Evolutionary conservation across 1,140 invertebrate genomes (phyloP).

Genomic region (Hestina assimilis): DNA sequence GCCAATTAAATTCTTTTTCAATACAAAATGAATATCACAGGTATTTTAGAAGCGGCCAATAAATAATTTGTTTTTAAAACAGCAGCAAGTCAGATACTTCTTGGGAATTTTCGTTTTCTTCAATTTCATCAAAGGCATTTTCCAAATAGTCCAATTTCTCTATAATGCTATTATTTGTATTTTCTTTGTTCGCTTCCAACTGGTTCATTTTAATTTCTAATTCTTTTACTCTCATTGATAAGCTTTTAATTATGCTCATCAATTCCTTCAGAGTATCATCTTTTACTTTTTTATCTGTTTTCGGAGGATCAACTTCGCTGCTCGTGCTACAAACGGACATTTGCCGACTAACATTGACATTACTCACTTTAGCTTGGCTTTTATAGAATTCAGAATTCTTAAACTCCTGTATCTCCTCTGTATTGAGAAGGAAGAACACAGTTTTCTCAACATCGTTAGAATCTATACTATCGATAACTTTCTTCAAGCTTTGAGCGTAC

Average conservation of each 20-base stretch:
- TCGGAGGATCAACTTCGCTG: background rate
- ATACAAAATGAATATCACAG: too few species aligned
- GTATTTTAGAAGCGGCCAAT: too few species aligned
- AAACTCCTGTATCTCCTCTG: slow-evolving; percentile 41
- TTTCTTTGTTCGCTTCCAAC: slow-evolving; percentile 1
- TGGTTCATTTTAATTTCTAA: slow-evolving; percentile 6
- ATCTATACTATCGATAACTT: slow-evolving; percentile 40
- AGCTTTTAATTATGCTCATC: slow-evolving; percentile 15
- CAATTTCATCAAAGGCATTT: background rate
- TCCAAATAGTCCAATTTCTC: too few species aligned
- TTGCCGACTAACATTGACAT: slow-evolving; percentile 1
- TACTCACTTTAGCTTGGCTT: slow-evolving; percentile 9
- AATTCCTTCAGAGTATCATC: slow-evolving; percentile 21
- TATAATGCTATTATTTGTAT: background rate
- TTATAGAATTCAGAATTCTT: slow-evolving; percentile 48
- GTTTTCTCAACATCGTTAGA: slow-evolving; percentile 46
- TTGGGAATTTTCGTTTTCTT: too few species aligned
- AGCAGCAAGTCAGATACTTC: too few species aligned
- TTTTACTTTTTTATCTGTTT: background rate
- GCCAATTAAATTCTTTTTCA: too few species aligned
- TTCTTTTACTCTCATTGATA: slow-evolving; percentile 14
- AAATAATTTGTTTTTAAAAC: too few species aligned
- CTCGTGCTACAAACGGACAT: background rate
- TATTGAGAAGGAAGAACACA: slow-evolving; percentile 31
- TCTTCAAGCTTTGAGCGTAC: slow-evolving; percentile 45